Evolutionary conservation across 2,888 invertebrate species (phyloP).

Genomic region (Tryphoninae sp.): DNA sequence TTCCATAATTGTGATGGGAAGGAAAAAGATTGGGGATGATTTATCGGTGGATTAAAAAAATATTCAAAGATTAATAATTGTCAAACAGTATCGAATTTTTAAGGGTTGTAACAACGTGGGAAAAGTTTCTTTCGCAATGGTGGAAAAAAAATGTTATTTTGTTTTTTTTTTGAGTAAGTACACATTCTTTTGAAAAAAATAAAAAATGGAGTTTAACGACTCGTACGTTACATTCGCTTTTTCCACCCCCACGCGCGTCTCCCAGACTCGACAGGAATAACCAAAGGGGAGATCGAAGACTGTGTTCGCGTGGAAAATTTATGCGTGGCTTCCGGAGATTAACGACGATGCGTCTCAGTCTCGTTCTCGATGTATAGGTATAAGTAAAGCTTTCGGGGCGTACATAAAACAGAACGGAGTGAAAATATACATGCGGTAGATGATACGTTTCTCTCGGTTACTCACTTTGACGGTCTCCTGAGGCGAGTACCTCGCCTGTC

Average conservation of each 20-base stretch:
- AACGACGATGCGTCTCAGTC: conserved; percentile 31
- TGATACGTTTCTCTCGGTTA: conserved; percentile 43
- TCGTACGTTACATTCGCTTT: background rate
- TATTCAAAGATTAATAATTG: too few species aligned
- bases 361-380: background rate
- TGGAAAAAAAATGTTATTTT: background rate
- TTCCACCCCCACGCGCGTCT: background rate
- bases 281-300: conserved; percentile 1
- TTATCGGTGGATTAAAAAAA: background rate
- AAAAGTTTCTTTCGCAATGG: background rate
- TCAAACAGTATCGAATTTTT: background rate
- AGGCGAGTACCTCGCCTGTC: conserved; percentile 76
- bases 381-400: background rate
- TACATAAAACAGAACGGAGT: background rate
- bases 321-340: conserved; percentile 39
- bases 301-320: conserved; percentile 36
- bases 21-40: background rate
- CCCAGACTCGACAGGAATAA: background rate
- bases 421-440: conserved; percentile 35
- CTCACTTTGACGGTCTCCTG: conserved; percentile 78
- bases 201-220: background rate
- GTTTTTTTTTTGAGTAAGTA: too few species aligned
- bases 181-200: background rate
- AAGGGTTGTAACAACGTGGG: background rate
- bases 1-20: background rate